phyloP scores from a whole-genome alignment of 2,888 invertebrate species.

The Phragmatobia fuliginosa region DNA sequence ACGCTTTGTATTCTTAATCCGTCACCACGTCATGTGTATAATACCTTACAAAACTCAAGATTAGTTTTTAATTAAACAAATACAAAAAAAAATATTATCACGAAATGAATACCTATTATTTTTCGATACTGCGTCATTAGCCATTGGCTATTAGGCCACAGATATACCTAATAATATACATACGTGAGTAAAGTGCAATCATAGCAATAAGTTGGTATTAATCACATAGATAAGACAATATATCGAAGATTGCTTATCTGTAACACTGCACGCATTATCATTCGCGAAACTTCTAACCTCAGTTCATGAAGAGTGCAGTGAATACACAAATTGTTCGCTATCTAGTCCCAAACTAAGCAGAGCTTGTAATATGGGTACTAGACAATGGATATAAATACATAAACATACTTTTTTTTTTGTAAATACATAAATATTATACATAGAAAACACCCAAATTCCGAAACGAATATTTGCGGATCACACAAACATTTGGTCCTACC shows the following conservation, averaged over 20 bases:
- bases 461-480: no score
- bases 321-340: constrained; percentile 1
- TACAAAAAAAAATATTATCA: neutral
- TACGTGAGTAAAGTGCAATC: neutral
- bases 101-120: neutral
- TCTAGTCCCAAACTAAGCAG: no score
- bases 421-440: no score
- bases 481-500: no score
- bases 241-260: neutral
- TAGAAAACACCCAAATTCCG: no score
- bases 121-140: neutral
- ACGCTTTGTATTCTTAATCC: no score
- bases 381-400: no score
- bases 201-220: neutral
- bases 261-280: neutral
- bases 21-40: no score
- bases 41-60: no score
- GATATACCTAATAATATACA: neutral
- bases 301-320: neutral
- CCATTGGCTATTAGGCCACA: neutral
- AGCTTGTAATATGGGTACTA: no score
- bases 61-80: no score
- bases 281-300: constrained; percentile 11
- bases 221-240: constrained; percentile 2
- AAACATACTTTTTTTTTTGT: no score